Evolutionary conservation across 2,888 invertebrate species (phyloP).

Genomic region (Halictus quadricinctus): DNA sequence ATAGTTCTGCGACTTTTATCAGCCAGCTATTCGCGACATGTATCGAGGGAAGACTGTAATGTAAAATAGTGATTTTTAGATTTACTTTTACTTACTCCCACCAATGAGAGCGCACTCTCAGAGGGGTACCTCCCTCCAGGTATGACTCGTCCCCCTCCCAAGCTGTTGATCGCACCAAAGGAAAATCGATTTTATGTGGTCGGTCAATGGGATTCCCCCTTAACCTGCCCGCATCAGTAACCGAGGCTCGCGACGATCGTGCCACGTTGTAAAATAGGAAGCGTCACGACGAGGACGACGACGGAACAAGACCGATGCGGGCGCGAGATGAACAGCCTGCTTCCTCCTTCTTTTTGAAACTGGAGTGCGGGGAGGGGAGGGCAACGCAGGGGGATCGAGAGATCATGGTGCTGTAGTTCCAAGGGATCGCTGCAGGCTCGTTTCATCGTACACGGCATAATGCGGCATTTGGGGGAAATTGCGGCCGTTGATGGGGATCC

Average conservation of each 20-base stretch:
- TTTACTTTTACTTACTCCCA: no score
- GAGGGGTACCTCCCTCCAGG: no score
- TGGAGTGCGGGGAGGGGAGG: neutral
- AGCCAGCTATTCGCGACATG: no score
- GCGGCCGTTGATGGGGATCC: slow-evolving; percentile 7
- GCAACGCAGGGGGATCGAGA: neutral
- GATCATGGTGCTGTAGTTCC: neutral
- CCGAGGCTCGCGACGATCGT: neutral
- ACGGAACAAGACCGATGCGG: slow-evolving; percentile 3
- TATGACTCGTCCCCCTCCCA: no score
- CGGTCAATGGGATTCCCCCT: neutral
- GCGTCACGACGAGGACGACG: neutral
- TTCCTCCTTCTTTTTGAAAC: neutral
- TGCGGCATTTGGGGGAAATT: slow-evolving; percentile 5
- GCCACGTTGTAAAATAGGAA: neutral
- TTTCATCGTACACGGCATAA: neutral
- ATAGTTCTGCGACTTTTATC: no score
- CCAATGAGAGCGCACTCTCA: no score
- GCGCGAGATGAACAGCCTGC: neutral
- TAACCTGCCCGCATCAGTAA: neutral
- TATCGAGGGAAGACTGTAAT: no score
- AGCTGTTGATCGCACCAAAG: neutral
- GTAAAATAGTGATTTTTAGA: no score
- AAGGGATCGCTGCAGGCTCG: neutral
- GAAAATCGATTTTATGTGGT: neutral